Evolutionary conservation across 2,888 invertebrate species (phyloP), one percentile per base, ranked within the genome.

Genomic region (Phanerotoma sp.): DNA sequence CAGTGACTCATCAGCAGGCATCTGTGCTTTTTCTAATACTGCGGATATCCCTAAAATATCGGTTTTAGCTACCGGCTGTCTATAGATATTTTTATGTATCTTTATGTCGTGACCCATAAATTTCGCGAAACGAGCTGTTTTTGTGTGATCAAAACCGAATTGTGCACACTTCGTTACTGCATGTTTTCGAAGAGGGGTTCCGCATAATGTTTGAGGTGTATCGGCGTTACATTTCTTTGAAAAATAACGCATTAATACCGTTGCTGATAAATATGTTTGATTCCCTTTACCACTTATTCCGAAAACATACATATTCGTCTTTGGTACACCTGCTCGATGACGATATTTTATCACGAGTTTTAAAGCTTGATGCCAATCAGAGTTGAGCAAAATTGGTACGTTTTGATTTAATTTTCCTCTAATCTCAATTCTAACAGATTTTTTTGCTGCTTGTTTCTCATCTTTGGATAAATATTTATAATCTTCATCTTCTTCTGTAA

Each of bases 11-110:
- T n/a, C n/a, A n/a, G n/a, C n/a, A n/a, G n/a, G n/a, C n/a, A n/a
- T 49, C 50, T 64, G 57, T n/a, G 64, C 41, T 13, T 66, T 32
- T 54, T 57, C 52, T 1, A 63, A 65, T 16, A 67, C 62, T 32
- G 55, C 32, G 1, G 60, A 42, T 7, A 67, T 66, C n/a, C 66
- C 66, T 18, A 57, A 48, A 25, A 48, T 54, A 4, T 54, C 21
- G 28, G 62, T 47, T 2, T 66, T 66, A n/a, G n/a, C n/a, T n/a
- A n/a, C 45, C 63, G 55, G n/a, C n/a, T n/a, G n/a, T n/a, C n/a
- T n/a, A 42, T 67, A 67, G 25, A 63, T 58, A 5, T 57, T 41
- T 5, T 48, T 57, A n/a, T 61, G 59, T 3, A 59, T 57, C 7
- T 56, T 38, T 5, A 57, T 18, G 32, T 55, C 32, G 16, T 63